Base-by-base conservation (phyloP, 2,113 vertebrate genomes). In the Taurulus bubalis region DNA sequence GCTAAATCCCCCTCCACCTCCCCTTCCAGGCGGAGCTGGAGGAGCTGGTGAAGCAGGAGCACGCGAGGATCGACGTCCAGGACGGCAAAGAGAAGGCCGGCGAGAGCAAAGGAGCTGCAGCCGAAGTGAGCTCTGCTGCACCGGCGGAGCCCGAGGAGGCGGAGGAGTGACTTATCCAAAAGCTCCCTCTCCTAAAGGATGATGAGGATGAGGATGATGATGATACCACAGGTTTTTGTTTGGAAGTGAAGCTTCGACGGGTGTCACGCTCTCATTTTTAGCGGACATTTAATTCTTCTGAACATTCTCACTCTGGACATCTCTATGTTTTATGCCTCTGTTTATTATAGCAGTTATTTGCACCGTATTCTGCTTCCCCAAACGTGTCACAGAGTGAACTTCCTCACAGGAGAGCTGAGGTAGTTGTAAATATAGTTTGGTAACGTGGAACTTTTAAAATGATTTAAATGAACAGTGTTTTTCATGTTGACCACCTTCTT, bases 11-110 rank as follows among this genome's bases (percentile, higher is more conserved):
- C 56, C 32, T 63, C 22, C 47, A 1, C 51, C 14, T 56, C 26
- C 5, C 22, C 1, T 58, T 49, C 18, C 91, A 98, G 97, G 94
- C 78, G 1, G 96, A 98, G 90, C 93, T 98, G 67, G 95, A 97
- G 62, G 96, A 96, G 22, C 47, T 98, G 75, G 95, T 98, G 83
- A 95, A 89, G 81, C 93, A 75, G 66, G 97, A 97, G 65, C 96
- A 98, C 1, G 87, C 94, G 30, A 70, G 76, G 68, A 97, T 98
- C 12, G 96, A 98, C 2, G 90, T 91, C 60, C 93, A 91, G 83
- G 91, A 91, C 56, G 62, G 83, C 18, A 85, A 90, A 22, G 91
- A 92, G 59, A 91, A 86, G 59, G 30, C 71, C 28, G 47, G 68
- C 4, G 83, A 85, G 83, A 88, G 73, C 68, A 80, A 85, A 78